These are phyloP conservation scores for Meloe dianella DNA, from an alignment of 2,888 invertebrate genomes.

Conservation along the genomic window DNA sequence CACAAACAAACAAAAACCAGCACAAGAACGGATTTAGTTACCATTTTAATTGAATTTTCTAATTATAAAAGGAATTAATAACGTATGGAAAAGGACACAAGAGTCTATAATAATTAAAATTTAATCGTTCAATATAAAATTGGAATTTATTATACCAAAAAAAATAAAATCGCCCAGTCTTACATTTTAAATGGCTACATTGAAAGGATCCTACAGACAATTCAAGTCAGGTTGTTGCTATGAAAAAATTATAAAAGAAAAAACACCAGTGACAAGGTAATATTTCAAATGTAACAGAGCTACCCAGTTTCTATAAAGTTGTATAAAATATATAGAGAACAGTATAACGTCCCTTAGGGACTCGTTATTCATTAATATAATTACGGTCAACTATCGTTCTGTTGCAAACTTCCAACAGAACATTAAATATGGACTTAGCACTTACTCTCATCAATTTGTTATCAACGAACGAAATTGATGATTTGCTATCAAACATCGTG, in stretches of 20 bases:
- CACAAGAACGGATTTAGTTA: background rate
- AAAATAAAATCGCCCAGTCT: too few relatives aligned
- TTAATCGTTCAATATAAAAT: background rate
- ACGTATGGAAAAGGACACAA: background rate
- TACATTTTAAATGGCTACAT: too few relatives aligned
- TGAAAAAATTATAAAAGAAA: background rate
- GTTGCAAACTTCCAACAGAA: background rate
- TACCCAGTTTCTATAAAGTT: background rate
- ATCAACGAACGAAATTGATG: too few relatives aligned
- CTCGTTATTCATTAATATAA: conserved; percentile 31
- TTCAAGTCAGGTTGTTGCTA: background rate
- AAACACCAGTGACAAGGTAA: too few relatives aligned
- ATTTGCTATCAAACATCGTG: too few relatives aligned
- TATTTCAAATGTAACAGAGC: background rate
- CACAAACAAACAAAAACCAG: background rate
- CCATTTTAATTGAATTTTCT: background rate
- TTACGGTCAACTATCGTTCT: conserved; percentile 10
- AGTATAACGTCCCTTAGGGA: conserved; percentile 18
- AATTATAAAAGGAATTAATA: too few relatives aligned
- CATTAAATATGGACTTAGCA: background rate
- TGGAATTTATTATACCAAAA: too few relatives aligned
- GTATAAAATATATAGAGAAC: background rate
- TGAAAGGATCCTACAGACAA: background rate
- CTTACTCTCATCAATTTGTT: background rate
- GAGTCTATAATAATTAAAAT: background rate